Evolutionary conservation across 2,888 invertebrate species (phyloP).

Genomic region (Fabriciana adippe): DNA sequence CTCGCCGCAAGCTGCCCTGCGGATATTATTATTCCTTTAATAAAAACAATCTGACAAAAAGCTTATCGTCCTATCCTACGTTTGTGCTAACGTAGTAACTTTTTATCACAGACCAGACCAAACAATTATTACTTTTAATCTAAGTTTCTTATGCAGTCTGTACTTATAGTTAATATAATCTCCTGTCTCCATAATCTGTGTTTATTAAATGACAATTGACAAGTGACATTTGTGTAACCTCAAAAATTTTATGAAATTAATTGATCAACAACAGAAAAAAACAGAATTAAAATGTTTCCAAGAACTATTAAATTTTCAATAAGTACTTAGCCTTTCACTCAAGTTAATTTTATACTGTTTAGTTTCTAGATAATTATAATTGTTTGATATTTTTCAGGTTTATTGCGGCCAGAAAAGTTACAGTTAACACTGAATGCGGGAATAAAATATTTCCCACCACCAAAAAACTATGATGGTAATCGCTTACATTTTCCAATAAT

Average conservation of each 20-base stretch:
- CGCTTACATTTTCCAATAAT: constrained; percentile 11
- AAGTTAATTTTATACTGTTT: not conserved
- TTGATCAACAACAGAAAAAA: not conserved
- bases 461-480: constrained; percentile 86
- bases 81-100: too few species aligned
- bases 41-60: too few species aligned
- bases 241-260: not conserved
- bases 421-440: constrained; percentile 69
- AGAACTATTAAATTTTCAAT: constrained; percentile 25
- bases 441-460: constrained; percentile 86
- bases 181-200: too few species aligned
- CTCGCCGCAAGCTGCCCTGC: too few species aligned
- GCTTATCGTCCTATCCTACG: too few species aligned
- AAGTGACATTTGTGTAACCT: constrained; percentile 12
- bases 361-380: not conserved
- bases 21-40: too few species aligned
- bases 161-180: too few species aligned
- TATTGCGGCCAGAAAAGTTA: constrained; percentile 56
- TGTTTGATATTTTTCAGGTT: constrained; percentile 50
- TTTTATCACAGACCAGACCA: too few species aligned
- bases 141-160: too few species aligned
- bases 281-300: constrained; percentile 18
- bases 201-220: not conserved
- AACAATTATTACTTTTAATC: too few species aligned
- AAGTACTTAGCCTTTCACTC: constrained; percentile 4